Evolutionary conservation across 2,888 invertebrate genomes (phyloP), one percentile per base, ranked within the genome.

Genomic region (Drosophila putrida): DNA sequence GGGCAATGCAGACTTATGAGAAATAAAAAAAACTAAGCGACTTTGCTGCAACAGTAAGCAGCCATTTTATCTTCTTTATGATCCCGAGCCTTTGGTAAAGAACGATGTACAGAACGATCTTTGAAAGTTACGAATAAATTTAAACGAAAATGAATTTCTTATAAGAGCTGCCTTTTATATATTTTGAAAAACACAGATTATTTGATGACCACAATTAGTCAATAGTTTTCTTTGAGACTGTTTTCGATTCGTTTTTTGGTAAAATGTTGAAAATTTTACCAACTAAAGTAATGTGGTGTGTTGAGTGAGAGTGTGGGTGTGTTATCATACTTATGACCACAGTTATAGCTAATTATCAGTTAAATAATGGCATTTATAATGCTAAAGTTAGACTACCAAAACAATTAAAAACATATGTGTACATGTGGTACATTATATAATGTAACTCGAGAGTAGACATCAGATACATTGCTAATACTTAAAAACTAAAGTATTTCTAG

Each of bases 71-170:
- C 31, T 8, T 2, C 9, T 8, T 8, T 31, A 31, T 6, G 6
- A 31, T 31, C 31, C 31, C 9, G 8, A 31, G 9, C 6, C 31
- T 1, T 31, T 31, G 8, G 6, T 9, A 8, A 28, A 31, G 8
- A 31, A 31, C 5, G 8, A 4, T 8, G 9, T 31, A 6, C 6
- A 31, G 9, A 31, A 31, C 9, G 9, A 31, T 31, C 15, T 8
- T 15, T 8, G 6, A 13, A 8, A 10, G 9, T 11, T 27, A 5
- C 5, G 20, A 13, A 36, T 15, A 36, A 59, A 8, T 31, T 8
- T n/a, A 44, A 65, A 66, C 20, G 35, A 36, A 50, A 35, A 38
- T 46, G 39, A 96, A 97, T 92, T 67, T 36, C 73, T 78, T 59
- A 62, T 62, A 66, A 59, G 59, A 67, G 41, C 58, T 75, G 61